A percentile compares a stretch with the other conserved stretches of the same genome.
Conservation (phyloP, 2,797 vertebrate species). For the Molossus molossus region DNA sequence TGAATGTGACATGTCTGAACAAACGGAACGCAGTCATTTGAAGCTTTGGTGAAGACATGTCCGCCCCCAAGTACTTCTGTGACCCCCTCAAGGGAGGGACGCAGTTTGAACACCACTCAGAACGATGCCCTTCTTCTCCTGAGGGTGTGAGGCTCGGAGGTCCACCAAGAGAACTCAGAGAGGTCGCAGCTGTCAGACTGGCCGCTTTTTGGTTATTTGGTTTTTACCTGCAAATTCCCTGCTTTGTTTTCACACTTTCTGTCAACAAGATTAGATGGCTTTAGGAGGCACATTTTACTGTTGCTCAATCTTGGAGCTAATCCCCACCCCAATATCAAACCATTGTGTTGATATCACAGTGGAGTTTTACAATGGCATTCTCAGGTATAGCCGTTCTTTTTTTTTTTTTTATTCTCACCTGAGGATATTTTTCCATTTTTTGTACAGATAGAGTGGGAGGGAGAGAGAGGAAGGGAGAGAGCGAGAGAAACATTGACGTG, state of each 20-base stretch:
- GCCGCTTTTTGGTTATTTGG: background rate
- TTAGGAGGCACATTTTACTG: background rate
- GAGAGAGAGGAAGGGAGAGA: too few relatives aligned
- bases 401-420: too few relatives aligned
- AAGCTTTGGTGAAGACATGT: background rate
- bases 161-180: background rate
- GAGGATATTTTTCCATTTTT: too few relatives aligned
- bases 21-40: background rate
- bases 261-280: background rate
- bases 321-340: background rate
- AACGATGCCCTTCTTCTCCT: background rate
- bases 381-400: background rate
- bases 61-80: background rate
- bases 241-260: background rate
- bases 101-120: background rate
- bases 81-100: background rate
- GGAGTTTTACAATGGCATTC: background rate
- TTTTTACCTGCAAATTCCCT: background rate
- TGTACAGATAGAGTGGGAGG: too few relatives aligned
- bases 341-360: background rate
- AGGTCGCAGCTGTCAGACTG: background rate
- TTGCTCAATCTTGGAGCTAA: background rate
- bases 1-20: background rate
- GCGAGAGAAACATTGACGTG: too few relatives aligned
- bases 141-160: background rate